Conservation (phyloP, 2,113 vertebrate genomes). For the Stegastes partitus region DNA sequence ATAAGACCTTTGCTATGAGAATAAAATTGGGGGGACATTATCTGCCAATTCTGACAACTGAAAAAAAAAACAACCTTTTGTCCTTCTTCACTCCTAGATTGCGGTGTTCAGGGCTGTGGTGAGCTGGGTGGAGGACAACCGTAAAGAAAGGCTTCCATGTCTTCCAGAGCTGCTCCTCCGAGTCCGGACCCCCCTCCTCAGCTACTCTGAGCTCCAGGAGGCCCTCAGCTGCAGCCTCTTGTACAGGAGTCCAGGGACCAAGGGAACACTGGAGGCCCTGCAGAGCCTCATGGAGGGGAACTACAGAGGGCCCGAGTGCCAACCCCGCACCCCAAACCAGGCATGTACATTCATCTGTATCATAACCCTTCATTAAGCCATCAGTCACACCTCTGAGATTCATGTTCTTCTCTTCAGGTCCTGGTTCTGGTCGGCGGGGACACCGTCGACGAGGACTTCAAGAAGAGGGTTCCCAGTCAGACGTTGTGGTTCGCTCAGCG, state of each 20-base stretch:
- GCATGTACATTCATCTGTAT: not conserved
- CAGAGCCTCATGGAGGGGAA: constrained; percentile 17
- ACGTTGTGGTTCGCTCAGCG: constrained; percentile 43
- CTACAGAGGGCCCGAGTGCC: constrained; percentile 29
- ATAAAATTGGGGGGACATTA: too few relatives aligned
- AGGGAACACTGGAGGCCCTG: not conserved
- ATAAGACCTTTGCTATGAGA: too few relatives aligned
- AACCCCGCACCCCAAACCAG: constrained; percentile 31
- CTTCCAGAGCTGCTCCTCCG: constrained; percentile 15
- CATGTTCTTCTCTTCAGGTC: constrained; percentile 16
- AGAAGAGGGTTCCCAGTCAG: constrained; percentile 42
- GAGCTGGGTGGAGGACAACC: constrained; percentile 42
- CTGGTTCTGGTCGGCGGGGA: constrained; percentile 53
- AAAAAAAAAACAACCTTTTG: too few relatives aligned
- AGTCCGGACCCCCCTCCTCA: constrained; percentile 38
- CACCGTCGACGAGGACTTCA: constrained; percentile 41
- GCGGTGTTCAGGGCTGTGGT: constrained; percentile 37
- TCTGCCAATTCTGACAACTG: not conserved
- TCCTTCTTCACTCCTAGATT: constrained; percentile 4
- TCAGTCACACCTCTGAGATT: too few relatives aligned
- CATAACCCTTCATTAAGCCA: not conserved
- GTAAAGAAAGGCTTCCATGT: constrained; percentile 15
- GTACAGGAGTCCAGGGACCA: not conserved
- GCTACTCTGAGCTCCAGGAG: constrained; percentile 25
- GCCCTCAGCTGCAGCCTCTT: constrained; percentile 31